These are phyloP conservation scores for Parnassius mnemosyne DNA, from an alignment of 2,888 invertebrate genomes.

Conservation along the genomic window DNA sequence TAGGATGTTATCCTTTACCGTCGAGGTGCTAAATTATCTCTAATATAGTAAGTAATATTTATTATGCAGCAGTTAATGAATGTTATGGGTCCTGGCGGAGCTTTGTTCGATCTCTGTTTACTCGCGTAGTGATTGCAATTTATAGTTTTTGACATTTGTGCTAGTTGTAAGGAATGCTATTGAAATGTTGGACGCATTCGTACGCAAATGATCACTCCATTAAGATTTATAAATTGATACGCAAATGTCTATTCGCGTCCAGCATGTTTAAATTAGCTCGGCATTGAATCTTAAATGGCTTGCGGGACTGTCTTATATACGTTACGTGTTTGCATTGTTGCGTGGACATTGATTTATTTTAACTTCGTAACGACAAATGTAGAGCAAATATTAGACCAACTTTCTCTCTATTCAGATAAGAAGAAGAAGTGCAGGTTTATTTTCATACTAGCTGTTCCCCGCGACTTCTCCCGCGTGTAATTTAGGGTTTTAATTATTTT, in stretches of 20 bases:
- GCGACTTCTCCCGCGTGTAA: too few species aligned
- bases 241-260: conserved; percentile 14
- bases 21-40: too few species aligned
- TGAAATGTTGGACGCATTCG: neutral
- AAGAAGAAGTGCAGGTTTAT: too few species aligned
- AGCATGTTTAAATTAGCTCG: conserved; percentile 16
- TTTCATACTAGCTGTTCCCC: too few species aligned
- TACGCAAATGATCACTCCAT: neutral
- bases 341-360: conserved; percentile 23
- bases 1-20: too few species aligned
- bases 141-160: too few species aligned
- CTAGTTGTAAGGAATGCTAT: neutral
- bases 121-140: too few species aligned
- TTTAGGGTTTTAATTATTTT: too few species aligned
- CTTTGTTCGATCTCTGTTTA: too few species aligned
- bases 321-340: conserved; percentile 7
- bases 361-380: conserved; percentile 18
- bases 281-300: conserved; percentile 19
- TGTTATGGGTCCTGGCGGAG: too few species aligned
- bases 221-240: conserved; percentile 3
- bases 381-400: conserved; percentile 18
- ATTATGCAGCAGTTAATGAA: too few species aligned
- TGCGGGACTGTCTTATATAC: conserved; percentile 6
- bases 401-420: neutral
- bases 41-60: too few species aligned